Base-by-base conservation (phyloP, 92 coral and sea anemone species). In the Porites evermanni region DNA sequence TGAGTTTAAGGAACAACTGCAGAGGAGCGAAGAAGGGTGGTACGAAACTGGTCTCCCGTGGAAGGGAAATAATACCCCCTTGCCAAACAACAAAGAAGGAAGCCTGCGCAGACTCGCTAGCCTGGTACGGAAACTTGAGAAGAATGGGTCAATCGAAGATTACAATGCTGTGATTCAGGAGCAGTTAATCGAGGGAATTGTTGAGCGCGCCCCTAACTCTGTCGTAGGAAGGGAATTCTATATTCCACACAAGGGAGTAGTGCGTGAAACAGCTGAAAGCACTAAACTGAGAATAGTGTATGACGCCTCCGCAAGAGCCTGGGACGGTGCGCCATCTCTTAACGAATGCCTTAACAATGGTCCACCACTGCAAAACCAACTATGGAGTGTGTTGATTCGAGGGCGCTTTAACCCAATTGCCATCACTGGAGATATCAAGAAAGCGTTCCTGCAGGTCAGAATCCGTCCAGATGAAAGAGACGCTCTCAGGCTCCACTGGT, bases 221-320 rank as follows among this genome's bases (percentile, higher is more conserved):
- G 69, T 74, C 18, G 86, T 70, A 69, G 78, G 86, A 19, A 9
- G 86, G 13, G 79, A 82, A 32, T 74, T 70, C 78, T 54, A 69
- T 70, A 82, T 82, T 64, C 69, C 69, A 1, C 78, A 78, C 82
- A 78, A 82, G 78, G 59, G 70, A 14, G 86, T 82, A 14, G 67
- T 70, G 44, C 79, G 67, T 17, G 86, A 70, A 18, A 72, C 66
- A 2, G 66, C 85, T 16, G 83, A 78, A 51, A 78, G 70, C 6
- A 78, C 83, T 20, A 78, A 78, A 72, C 83, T 78, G 5, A 69
- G 83, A 47, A 66, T 78, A 13, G 83, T 78, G 20, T 78, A 78
- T 24, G 83, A 78, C 12, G 83, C 83, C 71, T 78, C 69, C 44
- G 72, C 72, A 12, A 8, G 83, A n/a, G 72, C 83, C 7, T 66